These are phyloP conservation scores for Cheilosia scutellata DNA, from an alignment of 2,888 invertebrate genomes.

Conservation along the genomic window DNA sequence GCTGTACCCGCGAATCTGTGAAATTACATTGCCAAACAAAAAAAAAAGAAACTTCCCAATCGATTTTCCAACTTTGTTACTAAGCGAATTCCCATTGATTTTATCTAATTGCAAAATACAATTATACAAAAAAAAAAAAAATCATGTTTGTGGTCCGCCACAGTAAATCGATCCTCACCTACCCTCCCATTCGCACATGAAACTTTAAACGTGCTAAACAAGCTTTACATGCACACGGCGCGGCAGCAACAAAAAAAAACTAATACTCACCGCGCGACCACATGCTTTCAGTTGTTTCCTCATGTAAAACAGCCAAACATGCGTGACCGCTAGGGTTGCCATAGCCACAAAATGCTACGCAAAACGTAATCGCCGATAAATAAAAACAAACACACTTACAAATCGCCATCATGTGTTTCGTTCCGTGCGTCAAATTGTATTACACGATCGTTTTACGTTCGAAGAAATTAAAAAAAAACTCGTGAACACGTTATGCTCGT, in stretches of 20 bases:
- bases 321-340: conserved; percentile 61
- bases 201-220: conserved; percentile 37
- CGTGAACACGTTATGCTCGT: conserved; percentile 8
- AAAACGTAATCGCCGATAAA: conserved; percentile 54
- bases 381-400: conserved; percentile 8
- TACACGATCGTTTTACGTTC: background rate
- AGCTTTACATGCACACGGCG: conserved; percentile 13
- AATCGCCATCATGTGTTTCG: background rate
- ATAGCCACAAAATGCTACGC: background rate
- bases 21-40: too few species aligned
- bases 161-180: conserved; percentile 22
- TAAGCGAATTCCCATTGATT: conserved; percentile 5
- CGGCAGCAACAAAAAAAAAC: conserved; percentile 20
- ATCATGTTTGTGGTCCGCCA: conserved; percentile 25
- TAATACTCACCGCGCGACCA: conserved; percentile 4
- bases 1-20: too few species aligned
- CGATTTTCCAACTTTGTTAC: background rate
- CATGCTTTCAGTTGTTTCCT: conserved; percentile 69
- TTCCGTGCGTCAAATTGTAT: background rate
- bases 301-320: conserved; percentile 67
- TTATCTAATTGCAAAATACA: background rate
- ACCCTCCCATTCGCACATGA: background rate
- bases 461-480: conserved; percentile 25
- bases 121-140: background rate
- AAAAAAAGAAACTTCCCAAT: too few species aligned